Evolutionary conservation across 2,888 invertebrate genomes (phyloP).

Genomic region (Andrena chrysosceles): DNA sequence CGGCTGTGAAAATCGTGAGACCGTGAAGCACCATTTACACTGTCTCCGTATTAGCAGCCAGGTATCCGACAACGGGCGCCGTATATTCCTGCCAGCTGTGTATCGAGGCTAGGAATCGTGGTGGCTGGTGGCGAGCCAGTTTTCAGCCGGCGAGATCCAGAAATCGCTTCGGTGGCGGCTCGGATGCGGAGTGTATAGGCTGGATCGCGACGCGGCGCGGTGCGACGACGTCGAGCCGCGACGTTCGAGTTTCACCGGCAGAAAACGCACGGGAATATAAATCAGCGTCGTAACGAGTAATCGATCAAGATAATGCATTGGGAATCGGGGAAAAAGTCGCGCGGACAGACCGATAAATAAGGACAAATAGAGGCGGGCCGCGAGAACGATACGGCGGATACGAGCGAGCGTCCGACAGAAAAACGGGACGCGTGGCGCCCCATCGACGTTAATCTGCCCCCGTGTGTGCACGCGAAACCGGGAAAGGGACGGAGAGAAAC

Average conservation of each 20-base stretch:
- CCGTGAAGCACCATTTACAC: neutral
- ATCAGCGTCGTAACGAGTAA: constrained; percentile 75
- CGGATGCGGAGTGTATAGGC: constrained; percentile 10
- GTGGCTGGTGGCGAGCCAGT: constrained; percentile 20
- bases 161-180: constrained; percentile 38
- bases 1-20: neutral
- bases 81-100: constrained; percentile 38
- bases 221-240: constrained; percentile 10
- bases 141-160: constrained; percentile 36
- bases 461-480: constrained; percentile 53
- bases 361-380: constrained; percentile 67
- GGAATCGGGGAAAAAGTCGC: constrained; percentile 69
- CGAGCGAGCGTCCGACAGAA: constrained; percentile 54
- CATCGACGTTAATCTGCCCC: constrained; percentile 63
- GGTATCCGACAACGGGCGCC: neutral
- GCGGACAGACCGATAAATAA: constrained; percentile 71
- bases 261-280: constrained; percentile 70
- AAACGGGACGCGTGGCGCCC: constrained; percentile 68
- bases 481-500: constrained; percentile 21
- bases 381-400: constrained; percentile 58
- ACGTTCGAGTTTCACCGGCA: constrained; percentile 41
- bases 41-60: constrained; percentile 35
- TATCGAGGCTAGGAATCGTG: constrained; percentile 39
- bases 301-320: constrained; percentile 75
- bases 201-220: constrained; percentile 27